A percentile compares a stretch with the other conserved stretches of the same genome.
Conservation (phyloP, 2,797 vertebrate genomes). For the Erethizon dorsatum region DNA sequence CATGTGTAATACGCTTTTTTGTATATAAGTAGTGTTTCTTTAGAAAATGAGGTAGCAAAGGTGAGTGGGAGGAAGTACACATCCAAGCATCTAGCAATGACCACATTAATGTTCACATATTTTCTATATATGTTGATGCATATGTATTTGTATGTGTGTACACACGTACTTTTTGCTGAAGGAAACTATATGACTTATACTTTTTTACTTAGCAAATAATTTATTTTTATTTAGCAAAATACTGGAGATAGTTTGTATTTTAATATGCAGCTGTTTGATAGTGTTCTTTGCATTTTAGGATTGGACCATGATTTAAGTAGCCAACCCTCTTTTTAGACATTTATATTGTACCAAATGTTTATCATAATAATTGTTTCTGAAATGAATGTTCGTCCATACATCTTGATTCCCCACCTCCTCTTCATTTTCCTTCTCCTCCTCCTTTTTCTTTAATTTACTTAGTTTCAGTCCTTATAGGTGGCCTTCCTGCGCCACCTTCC, state of each 20-base stretch:
- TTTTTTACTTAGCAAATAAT: neutral
- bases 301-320: neutral
- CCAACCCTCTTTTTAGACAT: neutral
- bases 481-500: neutral
- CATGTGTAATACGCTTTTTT: neutral
- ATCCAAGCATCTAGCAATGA: neutral
- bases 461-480: neutral
- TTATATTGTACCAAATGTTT: neutral
- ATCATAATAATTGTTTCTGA: slow-evolving; percentile 37
- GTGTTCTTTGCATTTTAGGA: neutral
- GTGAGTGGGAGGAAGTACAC: neutral
- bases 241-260: neutral
- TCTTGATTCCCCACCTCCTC: neutral
- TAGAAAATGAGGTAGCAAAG: slow-evolving; percentile 40
- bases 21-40: neutral
- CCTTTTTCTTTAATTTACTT: neutral
- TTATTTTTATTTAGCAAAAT: neutral
- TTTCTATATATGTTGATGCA: neutral
- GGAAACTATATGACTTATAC: neutral
- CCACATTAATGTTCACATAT: neutral
- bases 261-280: neutral
- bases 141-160: neutral
- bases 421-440: too few relatives aligned
- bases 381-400: neutral
- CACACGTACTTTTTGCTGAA: neutral